Evolutionary conservation across 2,797 vertebrate species (phyloP), one percentile per base, ranked within the genome.

Genomic region (Sebastes elongatus): DNA sequence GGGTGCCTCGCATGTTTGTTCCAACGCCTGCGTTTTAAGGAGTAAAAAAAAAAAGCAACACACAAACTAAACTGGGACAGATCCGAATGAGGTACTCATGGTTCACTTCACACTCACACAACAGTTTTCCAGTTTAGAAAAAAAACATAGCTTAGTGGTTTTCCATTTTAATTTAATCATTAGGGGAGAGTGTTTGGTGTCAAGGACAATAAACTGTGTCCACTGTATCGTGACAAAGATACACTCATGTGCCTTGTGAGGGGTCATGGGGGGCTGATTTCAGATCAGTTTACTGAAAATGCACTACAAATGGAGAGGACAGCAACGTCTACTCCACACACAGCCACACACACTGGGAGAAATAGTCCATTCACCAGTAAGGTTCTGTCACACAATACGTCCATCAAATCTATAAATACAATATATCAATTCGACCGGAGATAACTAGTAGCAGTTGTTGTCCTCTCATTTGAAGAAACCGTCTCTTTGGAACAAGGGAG

Each of bases 11-110:
- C 86, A 80, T 93, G 91, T 95, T 92, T 94, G 90, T 95, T 96
- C 89, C 94, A 95, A 96, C 93, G 93, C 95, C 95, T 94, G 94
- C 93, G 92, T 96, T 95, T 95, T 91, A 90, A 93, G 59, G 60
- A 89, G 84, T 79, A 79, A 86, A 81, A 78, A 80, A 74, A 64
- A 57, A 38, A 28, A 46, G n/a, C 76, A 88, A 91, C 64, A 93
- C 84, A 92, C 86, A 89, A 88, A 84, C 92, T 91, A 87, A 95
- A 93, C 89, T 91, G 91, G 93, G 91, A 92, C 92, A 91, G 92
- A 92, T 92, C 72, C 61, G 80, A 92, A 94, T 94, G 95, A 96
- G 95, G 95, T 95, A 95, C 93, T 93, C 91, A 93, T 56, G 94
- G 94, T 95, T 95, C 91, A 94, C 89, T 94, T 94, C 92, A 93